These are phyloP conservation scores for Ptychochromis oligacanthus DNA, from an alignment of 2,113 vertebrate genomes.

Conservation along the genomic window DNA sequence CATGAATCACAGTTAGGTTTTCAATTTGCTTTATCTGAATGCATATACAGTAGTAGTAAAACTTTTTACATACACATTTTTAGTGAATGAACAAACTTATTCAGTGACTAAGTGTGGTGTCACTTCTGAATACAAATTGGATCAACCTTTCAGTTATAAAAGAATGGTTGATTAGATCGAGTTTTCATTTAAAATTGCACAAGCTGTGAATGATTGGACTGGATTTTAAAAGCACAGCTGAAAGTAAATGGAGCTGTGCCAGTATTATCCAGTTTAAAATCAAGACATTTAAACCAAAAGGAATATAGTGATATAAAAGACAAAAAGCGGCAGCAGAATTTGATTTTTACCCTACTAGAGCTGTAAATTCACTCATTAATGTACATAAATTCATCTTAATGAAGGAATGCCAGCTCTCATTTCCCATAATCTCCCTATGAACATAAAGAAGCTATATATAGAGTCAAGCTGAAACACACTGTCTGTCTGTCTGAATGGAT, in stretches of 20 bases:
- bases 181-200: not conserved
- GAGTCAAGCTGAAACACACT: conserved; percentile 20
- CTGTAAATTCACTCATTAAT: conserved; percentile 3
- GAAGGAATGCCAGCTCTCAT: conserved; percentile 15
- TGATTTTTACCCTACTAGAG: not conserved
- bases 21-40: not conserved
- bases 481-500: conserved; percentile 49
- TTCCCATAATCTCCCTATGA: not conserved
- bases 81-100: not conserved
- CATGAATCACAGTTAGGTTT: not conserved
- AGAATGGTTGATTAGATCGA: not conserved
- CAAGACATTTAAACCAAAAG: not conserved
- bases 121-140: conserved; percentile 16
- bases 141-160: conserved; percentile 2
- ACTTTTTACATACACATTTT: not conserved
- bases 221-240: not conserved
- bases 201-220: not conserved
- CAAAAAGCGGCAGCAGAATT: not conserved
- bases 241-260: not conserved
- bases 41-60: not conserved
- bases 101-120: not conserved
- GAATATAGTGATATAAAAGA: not conserved
- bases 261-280: not conserved
- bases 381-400: conserved; percentile 18
- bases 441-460: conserved; percentile 42